phyloP scores from a whole-genome alignment of 2,888 invertebrate species.

The Cerceris ruficornis region DNA sequence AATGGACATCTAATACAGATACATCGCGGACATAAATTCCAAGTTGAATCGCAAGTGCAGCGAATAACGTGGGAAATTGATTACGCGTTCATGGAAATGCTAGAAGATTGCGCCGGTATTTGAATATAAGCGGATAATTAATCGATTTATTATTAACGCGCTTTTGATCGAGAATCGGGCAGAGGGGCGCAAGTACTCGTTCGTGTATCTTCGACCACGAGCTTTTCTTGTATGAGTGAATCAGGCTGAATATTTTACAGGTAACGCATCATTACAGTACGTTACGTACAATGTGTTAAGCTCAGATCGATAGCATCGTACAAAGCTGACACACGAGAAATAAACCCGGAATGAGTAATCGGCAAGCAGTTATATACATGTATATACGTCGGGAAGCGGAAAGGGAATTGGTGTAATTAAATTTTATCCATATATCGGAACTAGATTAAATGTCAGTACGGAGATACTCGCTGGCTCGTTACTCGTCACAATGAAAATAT shows the following conservation, averaged over 20 bases:
- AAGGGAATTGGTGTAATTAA: constrained; percentile 52
- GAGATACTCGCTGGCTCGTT: constrained; percentile 23
- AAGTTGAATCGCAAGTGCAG: constrained; percentile 5
- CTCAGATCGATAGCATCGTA: constrained; percentile 47
- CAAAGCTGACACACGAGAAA: constrained; percentile 49
- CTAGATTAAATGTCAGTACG: constrained; percentile 49
- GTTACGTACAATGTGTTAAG: constrained; percentile 57
- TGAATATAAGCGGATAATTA: constrained; percentile 56
- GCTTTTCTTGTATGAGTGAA: constrained; percentile 29
- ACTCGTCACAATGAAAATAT: constrained; percentile 19
- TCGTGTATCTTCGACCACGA: constrained; percentile 45
- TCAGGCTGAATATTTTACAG: constrained; percentile 60
- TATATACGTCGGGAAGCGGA: constrained; percentile 12
- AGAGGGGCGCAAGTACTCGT: constrained; percentile 45
- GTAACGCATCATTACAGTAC: constrained; percentile 52
- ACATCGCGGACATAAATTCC: neutral
- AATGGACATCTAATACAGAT: neutral
- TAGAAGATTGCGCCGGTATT: constrained; percentile 24
- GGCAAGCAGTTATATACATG: constrained; percentile 6
- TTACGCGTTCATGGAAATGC: constrained; percentile 33
- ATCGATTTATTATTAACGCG: constrained; percentile 62
- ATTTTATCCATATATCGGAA: constrained; percentile 46
- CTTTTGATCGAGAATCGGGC: constrained; percentile 46
- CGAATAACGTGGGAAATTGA: constrained; percentile 43
- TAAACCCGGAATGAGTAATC: constrained; percentile 42